phyloP scores from a whole-genome alignment of 2,797 vertebrate genomes.

The Sebastes hubbsi region DNA sequence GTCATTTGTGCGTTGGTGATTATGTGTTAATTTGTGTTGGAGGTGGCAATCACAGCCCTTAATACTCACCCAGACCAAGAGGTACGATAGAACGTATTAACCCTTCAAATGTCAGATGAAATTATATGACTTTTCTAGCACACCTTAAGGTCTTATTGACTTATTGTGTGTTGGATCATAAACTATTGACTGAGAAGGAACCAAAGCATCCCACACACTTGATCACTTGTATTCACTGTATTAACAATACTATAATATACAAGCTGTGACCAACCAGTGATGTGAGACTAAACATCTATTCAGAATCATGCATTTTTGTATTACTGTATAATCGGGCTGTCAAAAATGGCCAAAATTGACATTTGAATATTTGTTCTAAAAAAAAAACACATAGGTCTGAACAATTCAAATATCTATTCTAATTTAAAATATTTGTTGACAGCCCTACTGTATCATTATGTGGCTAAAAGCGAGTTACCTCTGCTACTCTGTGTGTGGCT shows the following conservation, averaged over 20 bases:
- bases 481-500: constrained; percentile 25
- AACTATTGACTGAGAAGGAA: background rate
- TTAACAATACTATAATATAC: too few species aligned
- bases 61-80: constrained; percentile 23
- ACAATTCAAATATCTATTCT: background rate
- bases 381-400: too few species aligned
- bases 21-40: constrained; percentile 40
- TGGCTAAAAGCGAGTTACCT: background rate
- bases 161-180: background rate
- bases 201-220: background rate
- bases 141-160: background rate
- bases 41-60: constrained; percentile 36
- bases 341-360: too few species aligned
- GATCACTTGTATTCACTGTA: background rate
- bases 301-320: background rate
- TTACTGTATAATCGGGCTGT: background rate
- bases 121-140: background rate
- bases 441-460: background rate
- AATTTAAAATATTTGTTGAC: too few species aligned
- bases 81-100: background rate
- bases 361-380: too few species aligned
- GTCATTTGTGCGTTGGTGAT: constrained; percentile 36
- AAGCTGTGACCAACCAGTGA: background rate
- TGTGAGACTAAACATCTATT: background rate
- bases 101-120: background rate